Percentiles rank a stretch among this genome's conserved stretches.
phyloP scores from a whole-genome alignment of 2,113 vertebrate species.

The Gasterosteus aculeatus region DNA sequence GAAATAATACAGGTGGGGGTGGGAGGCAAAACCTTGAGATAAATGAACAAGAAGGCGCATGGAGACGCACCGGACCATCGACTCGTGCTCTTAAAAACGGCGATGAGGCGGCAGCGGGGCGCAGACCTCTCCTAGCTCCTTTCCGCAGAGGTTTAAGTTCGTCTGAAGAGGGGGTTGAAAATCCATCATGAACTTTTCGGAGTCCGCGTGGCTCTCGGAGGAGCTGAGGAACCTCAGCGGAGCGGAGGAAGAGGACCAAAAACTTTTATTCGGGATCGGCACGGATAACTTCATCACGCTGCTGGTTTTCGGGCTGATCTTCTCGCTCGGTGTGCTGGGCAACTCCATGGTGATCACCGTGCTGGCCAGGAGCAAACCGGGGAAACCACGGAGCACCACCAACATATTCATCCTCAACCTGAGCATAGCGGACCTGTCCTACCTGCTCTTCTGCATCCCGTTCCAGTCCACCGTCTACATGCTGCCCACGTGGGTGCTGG shows the following conservation, averaged over 20 bases:
- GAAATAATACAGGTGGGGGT: not conserved
- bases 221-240: conserved; percentile 64
- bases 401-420: conserved; percentile 97
- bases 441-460: conserved; percentile 95
- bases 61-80: conserved; percentile 31
- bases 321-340: conserved; percentile 90
- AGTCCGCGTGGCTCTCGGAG: conserved; percentile 61
- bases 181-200: conserved; percentile 75
- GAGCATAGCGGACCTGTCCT: conserved; percentile 95
- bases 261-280: conserved; percentile 86
- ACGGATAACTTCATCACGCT: conserved; percentile 91
- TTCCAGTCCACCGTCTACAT: conserved; percentile 95
- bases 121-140: conserved; percentile 2
- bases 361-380: conserved; percentile 88
- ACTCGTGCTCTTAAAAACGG: conserved; percentile 1
- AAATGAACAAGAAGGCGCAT: not conserved
- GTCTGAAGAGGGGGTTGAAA: not conserved
- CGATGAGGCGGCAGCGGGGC: conserved; percentile 25
- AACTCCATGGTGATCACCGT: conserved; percentile 97
- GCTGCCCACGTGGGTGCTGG: conserved; percentile 92
- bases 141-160: not conserved
- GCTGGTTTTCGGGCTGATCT: conserved; percentile 90
- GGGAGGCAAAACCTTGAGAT: not conserved
- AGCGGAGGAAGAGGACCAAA: conserved; percentile 54
- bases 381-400: conserved; percentile 91